These are phyloP conservation scores for Alviniconcha marisindica DNA, from an alignment of 1,140 invertebrate genomes.

Conservation along the genomic window DNA sequence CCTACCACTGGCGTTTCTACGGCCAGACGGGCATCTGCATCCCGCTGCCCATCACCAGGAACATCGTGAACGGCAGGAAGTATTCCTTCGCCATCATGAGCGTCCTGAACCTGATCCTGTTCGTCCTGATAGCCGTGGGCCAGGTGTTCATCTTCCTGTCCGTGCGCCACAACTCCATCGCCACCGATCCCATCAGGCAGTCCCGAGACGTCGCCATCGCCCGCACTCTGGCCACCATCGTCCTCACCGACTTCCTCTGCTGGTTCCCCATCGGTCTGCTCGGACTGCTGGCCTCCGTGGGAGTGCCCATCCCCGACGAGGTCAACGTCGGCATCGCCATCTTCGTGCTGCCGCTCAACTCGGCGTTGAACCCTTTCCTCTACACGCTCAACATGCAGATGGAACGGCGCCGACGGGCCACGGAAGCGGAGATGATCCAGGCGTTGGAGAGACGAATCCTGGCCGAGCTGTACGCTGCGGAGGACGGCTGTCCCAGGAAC, in stretches of 20 bases:
- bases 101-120: conserved; percentile 47
- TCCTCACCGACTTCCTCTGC: conserved; percentile 49
- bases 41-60: conserved; percentile 52
- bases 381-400: conserved; percentile 52
- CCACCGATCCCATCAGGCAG: conserved; percentile 22
- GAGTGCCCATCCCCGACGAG: conserved; percentile 49
- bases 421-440: conserved; percentile 22
- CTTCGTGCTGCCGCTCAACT: conserved; percentile 57
- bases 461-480: conserved; percentile 26
- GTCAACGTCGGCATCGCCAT: conserved; percentile 57
- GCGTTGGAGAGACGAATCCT: conserved; percentile 25
- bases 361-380: conserved; percentile 58
- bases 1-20: conserved; percentile 56
- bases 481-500: conserved; percentile 17
- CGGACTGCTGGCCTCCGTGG: conserved; percentile 48
- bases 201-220: conserved; percentile 47
- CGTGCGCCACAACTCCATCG: conserved; percentile 33
- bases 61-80: conserved; percentile 48
- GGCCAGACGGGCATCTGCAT: conserved; percentile 54
- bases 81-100: conserved; percentile 55
- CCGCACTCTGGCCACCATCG: conserved; percentile 44
- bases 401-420: conserved; percentile 21
- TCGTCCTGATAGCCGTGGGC: conserved; percentile 45
- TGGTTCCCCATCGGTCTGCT: conserved; percentile 44
- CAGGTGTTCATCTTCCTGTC: conserved; percentile 51